These are phyloP conservation scores for Microplitis demolitor DNA, from an alignment of 1,140 invertebrate genomes.

Conservation along the genomic window DNA sequence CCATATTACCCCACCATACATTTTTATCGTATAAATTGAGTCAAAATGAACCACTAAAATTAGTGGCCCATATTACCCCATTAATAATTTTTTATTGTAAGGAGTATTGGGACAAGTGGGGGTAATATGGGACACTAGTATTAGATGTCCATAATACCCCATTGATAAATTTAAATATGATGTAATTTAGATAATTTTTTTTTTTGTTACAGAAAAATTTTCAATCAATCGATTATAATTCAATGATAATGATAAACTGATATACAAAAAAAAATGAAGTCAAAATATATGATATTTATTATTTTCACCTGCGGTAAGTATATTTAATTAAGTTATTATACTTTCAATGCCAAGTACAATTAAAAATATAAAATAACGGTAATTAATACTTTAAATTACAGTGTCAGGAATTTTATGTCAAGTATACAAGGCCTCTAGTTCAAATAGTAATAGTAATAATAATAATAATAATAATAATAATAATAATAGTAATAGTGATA, in stretches of 20 bases:
- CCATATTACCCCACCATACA: too few species aligned
- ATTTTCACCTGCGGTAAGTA: background rate
- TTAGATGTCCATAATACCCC: too few species aligned
- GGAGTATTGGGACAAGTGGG: too few species aligned
- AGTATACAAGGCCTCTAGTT: slow-evolving; percentile 43
- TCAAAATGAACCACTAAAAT: too few species aligned
- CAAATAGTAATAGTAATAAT: background rate
- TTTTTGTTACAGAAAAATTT: background rate
- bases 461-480: slow-evolving; percentile 10
- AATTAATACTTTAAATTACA: slow-evolving; percentile 24
- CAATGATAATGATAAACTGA: background rate
- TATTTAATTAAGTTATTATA: background rate
- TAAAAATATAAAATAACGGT: too few species aligned
- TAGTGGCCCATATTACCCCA: too few species aligned
- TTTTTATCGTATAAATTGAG: too few species aligned
- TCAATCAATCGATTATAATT: background rate
- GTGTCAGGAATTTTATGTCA: slow-evolving; percentile 48
- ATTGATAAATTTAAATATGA: too few species aligned
- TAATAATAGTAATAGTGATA: slow-evolving; percentile 13
- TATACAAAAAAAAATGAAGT: background rate
- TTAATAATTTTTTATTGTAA: too few species aligned
- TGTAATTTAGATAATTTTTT: background rate
- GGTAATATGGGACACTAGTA: too few species aligned
- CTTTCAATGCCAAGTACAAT: background rate
- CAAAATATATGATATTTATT: background rate